Evolutionary conservation across 2,888 invertebrate genomes (phyloP), one percentile per base, ranked within the genome.

Genomic region (Lasiommata megera): DNA sequence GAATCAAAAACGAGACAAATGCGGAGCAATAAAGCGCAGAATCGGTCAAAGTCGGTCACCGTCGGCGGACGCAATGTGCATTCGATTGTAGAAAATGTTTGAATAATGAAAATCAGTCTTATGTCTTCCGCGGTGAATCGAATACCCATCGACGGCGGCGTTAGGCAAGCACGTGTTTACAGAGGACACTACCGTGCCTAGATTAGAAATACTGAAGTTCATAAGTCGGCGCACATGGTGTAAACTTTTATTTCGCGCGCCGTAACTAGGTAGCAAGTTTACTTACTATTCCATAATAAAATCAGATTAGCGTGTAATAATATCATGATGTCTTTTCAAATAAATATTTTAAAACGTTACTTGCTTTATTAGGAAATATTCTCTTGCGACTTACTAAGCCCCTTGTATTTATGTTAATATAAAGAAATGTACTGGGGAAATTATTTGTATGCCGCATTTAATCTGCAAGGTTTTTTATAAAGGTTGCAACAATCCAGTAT

Each of bases 101-200:
- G 80, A 81, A 85, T 85, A 86, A 84, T 85, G 84, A 88, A 89
- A 88, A 85, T 65, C 75, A 73, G 77, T 83, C 87, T 85, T 89
- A 85, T 84, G 80, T 73, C 82, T 74, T 82, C 67, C 56, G 61
- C 76, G 66, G 62, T 84, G 72, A 70, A 84, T 83, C 73, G 79
- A 86, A 82, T 82, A 77, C 78, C 69, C 80, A 62, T 74, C 76
- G 79, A 64, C 77, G 67, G 66, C 54, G 62, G 67, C 62, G 64
- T 67, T 50, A 58, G 54, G 58, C 63, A 68, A 76, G 74, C 76
- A 87, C 87, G 86, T 89, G 89, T 88, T 87, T 84, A 81, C 80
- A 78, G 70, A 78, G 74, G 77, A 73, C 76, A 78, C 76, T 79
- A 64, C 61, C 63, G 79, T 74, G 75, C 77, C 77, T 71, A 79